A percentile compares a stretch with the other conserved stretches of the same genome.
phyloP scores from a whole-genome alignment of 2,113 vertebrate species.

The Opisthocomus hoazin region DNA sequence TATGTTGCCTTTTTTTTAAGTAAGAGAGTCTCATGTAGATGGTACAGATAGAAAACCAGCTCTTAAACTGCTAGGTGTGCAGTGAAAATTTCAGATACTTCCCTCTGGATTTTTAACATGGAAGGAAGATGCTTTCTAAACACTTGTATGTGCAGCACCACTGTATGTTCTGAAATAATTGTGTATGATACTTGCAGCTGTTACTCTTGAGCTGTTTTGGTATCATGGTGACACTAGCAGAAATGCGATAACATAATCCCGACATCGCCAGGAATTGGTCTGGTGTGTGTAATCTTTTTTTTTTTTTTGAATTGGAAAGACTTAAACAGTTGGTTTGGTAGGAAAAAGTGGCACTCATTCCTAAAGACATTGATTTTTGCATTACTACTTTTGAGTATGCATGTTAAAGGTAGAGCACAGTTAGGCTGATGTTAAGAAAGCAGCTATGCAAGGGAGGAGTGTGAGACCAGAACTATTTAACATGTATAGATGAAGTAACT shows the following conservation, averaged over 20 bases:
- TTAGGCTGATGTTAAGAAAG: neutral
- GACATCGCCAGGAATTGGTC: neutral
- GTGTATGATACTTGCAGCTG: conserved; percentile 11
- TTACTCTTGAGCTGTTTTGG: conserved; percentile 19
- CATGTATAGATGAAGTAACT: neutral
- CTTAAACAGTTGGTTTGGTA: neutral
- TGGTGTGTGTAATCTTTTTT: neutral
- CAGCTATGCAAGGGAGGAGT: neutral
- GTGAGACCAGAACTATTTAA: neutral
- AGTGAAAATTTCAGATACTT: neutral
- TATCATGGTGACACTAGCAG: conserved; percentile 18
- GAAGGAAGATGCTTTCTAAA: neutral
- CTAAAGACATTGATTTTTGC: neutral
- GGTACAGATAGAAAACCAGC: neutral
- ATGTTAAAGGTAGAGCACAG: neutral
- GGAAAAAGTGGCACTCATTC: neutral
- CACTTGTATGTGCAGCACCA: neutral
- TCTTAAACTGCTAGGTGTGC: neutral
- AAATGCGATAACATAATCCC: conserved; percentile 27
- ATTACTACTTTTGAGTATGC: neutral
- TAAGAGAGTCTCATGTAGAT: neutral
- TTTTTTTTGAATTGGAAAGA: neutral
- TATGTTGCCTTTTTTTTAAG: neutral
- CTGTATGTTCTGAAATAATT: neutral
- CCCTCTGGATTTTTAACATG: neutral